Conservation (phyloP, 2,797 vertebrate species). For the Microchirus variegatus region DNA sequence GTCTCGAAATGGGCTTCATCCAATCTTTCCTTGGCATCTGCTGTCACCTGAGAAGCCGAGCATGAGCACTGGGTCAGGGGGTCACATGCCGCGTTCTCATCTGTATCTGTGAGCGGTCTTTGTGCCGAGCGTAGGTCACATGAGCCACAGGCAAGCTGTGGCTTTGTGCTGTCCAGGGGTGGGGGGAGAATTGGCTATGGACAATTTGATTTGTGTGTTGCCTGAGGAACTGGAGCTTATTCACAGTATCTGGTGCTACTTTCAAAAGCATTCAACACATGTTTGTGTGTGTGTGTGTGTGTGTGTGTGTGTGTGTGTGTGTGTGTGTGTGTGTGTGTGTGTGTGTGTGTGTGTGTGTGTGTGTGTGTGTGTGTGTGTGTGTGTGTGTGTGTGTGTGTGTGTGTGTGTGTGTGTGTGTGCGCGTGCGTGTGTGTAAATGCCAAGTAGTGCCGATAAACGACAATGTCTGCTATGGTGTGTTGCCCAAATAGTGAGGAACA, state of each 20-base stretch:
- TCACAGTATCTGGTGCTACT: not conserved
- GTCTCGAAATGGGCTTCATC: not conserved
- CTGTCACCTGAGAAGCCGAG: not conserved
- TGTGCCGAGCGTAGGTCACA: not conserved
- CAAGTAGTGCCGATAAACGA: no score
- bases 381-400: no score
- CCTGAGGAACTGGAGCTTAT: not conserved
- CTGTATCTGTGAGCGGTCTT: slow-evolving; percentile 1
- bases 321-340: no score
- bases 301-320: no score
- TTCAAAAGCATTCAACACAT: no score
- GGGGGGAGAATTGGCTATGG: not conserved
- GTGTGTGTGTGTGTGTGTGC: no score
- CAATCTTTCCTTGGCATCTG: not conserved
- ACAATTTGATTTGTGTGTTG: not conserved
- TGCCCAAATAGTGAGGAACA: no score
- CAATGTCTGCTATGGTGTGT: no score
- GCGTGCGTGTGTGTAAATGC: no score
- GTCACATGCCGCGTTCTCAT: not conserved
- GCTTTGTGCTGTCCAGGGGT: not conserved
- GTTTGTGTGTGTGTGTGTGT: no score
- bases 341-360: no score
- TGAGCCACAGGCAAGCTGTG: not conserved
- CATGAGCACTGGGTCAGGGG: not conserved
- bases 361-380: no score